These are phyloP conservation scores for Empidonax alnorum DNA, from an alignment of 2,113 vertebrate genomes.

Conservation along the genomic window DNA sequence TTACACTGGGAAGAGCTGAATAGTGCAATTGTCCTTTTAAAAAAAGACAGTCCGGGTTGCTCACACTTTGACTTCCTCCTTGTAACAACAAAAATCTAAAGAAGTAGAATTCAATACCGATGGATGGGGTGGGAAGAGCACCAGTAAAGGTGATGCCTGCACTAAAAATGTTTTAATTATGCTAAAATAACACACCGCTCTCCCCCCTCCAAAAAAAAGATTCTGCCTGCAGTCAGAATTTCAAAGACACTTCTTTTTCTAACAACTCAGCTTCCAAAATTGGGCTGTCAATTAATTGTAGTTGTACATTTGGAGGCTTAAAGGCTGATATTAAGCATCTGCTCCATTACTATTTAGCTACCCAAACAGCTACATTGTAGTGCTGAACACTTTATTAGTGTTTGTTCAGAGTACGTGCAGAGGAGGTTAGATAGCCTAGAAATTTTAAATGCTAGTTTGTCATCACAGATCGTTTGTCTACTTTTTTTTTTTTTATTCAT, in stretches of 20 bases:
- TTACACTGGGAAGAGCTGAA: conserved; percentile 20
- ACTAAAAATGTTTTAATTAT: neutral
- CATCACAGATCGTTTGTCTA: conserved; percentile 50
- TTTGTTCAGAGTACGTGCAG: conserved; percentile 52
- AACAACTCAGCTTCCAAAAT: neutral
- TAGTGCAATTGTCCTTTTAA: conserved; percentile 5
- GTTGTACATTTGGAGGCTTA: conserved; percentile 55
- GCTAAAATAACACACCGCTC: neutral
- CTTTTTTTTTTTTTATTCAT: conserved; percentile 2
- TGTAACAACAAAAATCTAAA: neutral
- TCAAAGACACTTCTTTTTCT: neutral
- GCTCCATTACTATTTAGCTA: conserved; percentile 44
- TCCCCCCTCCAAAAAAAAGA: neutral
- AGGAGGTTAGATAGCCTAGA: conserved; percentile 45
- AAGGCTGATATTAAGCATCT: conserved; percentile 69
- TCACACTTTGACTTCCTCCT: neutral
- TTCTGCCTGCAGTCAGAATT: neutral
- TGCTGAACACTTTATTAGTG: conserved; percentile 43
- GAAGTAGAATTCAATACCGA: neutral
- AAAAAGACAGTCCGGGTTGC: neutral
- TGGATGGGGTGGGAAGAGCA: neutral
- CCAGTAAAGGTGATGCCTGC: neutral
- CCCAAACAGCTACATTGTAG: conserved; percentile 43
- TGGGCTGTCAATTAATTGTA: conserved; percentile 46
- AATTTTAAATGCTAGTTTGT: conserved; percentile 61